Evolutionary conservation across 23 tunicate species (phyloP).

Genomic region (Oikopleura dioica): DNA sequence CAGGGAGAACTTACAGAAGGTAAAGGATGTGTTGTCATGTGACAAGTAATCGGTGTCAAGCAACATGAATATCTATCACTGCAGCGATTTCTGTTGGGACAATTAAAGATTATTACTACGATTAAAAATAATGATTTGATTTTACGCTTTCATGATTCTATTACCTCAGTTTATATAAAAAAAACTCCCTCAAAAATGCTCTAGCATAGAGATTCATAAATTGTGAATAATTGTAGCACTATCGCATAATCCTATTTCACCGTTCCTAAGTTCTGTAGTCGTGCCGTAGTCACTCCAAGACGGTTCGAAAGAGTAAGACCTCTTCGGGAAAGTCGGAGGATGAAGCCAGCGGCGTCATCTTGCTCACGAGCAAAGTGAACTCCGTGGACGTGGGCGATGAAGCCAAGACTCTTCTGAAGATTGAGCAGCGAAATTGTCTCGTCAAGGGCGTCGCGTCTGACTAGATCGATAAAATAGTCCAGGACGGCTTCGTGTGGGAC

Average conservation of each 20-base stretch:
- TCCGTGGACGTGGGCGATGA: conserved; percentile 11
- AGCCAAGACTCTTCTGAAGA: background rate
- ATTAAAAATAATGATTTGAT: too few relatives aligned
- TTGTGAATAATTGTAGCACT: too few relatives aligned
- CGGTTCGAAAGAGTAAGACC: background rate
- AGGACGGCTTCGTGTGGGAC: conserved; percentile 10
- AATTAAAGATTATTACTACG: too few relatives aligned
- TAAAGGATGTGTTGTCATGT: too few relatives aligned
- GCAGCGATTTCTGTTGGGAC: too few relatives aligned
- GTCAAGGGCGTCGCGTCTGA: background rate
- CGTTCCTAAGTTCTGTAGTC: background rate
- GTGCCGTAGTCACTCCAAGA: background rate
- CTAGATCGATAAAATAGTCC: background rate
- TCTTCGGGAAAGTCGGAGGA: background rate
- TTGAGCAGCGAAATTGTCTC: conserved; percentile 2
- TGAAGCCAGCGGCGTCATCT: background rate
- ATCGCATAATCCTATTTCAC: too few relatives aligned
- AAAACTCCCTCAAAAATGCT: too few relatives aligned
- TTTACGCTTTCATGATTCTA: too few relatives aligned
- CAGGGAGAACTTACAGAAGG: conserved; percentile 8
- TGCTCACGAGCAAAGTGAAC: conserved; percentile 7
- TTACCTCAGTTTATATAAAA: too few relatives aligned
- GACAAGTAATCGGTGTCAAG: too few relatives aligned
- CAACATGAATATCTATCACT: too few relatives aligned
- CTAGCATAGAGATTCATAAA: too few relatives aligned